Percentiles rank a stretch among this genome's conserved stretches.
phyloP scores from a whole-genome alignment of 2,113 vertebrate genomes.

The Menidia beryllina region DNA sequence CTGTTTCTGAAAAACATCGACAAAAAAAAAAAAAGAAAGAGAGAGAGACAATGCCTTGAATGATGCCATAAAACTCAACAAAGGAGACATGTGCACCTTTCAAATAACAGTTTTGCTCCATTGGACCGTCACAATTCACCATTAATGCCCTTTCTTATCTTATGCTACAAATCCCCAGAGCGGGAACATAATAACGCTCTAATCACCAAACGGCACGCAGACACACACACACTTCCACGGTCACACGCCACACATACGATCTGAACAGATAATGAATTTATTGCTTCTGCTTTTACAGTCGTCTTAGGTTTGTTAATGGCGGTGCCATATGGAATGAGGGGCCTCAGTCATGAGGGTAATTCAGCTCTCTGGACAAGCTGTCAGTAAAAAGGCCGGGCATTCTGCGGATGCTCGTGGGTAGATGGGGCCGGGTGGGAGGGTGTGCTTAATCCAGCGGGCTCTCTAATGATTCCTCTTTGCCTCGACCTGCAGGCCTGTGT shows the following conservation, averaged over 20 bases:
- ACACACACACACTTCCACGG: conserved; percentile 37
- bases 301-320: conserved; percentile 79
- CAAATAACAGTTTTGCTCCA: conserved; percentile 63
- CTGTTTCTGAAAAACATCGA: conserved; percentile 37
- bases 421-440: conserved; percentile 1
- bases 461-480: conserved; percentile 62
- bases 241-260: conserved; percentile 62
- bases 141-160: conserved; percentile 76
- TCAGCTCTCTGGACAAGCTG: conserved; percentile 76
- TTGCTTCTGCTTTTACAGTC: conserved; percentile 72
- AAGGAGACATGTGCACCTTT: conserved; percentile 38
- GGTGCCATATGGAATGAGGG: conserved; percentile 71
- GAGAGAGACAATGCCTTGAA: conserved; percentile 46
- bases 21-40: conserved; percentile 23
- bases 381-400: conserved; percentile 65
- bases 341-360: conserved; percentile 72
- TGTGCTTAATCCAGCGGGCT: conserved; percentile 66
- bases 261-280: conserved; percentile 76
- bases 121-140: conserved; percentile 64
- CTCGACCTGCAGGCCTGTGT: conserved; percentile 37
- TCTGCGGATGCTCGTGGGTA: conserved; percentile 43
- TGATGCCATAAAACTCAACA: conserved; percentile 26
- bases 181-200: conserved; percentile 74
- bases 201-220: conserved; percentile 66
- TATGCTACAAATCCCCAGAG: conserved; percentile 71